These are phyloP conservation scores for Salticus scenicus DNA, from an alignment of 2,888 invertebrate species.

Conservation along the genomic window DNA sequence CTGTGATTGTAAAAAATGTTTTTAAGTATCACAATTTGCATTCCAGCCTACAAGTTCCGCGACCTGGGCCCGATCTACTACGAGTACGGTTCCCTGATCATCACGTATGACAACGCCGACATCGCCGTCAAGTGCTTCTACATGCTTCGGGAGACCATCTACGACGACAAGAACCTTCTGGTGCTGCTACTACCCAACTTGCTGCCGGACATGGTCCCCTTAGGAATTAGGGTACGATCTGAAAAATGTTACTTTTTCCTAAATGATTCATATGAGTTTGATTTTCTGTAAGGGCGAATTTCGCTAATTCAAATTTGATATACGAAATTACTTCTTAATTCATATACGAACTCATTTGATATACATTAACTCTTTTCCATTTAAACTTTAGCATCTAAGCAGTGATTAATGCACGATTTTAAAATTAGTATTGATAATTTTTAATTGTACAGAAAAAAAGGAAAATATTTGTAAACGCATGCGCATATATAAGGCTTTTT, in stretches of 20 bases:
- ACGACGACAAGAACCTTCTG: conserved; percentile 97
- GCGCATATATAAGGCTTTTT: no score
- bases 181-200: conserved; percentile 98
- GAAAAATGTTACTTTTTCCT: background rate
- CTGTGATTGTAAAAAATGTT: no score
- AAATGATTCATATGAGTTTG: background rate
- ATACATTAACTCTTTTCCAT: no score
- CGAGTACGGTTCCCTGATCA: conserved; percentile 99
- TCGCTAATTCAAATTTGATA: no score
- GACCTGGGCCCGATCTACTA: conserved; percentile 99
- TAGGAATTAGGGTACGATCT: conserved; percentile 71
- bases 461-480: no score
- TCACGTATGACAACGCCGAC: conserved; percentile 96
- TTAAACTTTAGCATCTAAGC: no score
- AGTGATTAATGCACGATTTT: no score
- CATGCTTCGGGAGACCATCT: conserved; percentile 91
- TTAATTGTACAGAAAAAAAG: no score
- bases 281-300: background rate
- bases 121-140: conserved; percentile 94
- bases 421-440: no score
- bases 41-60: conserved; percentile 95
- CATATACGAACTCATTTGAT: no score
- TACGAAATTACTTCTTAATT: no score
- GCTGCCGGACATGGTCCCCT: conserved; percentile 92
- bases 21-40: no score